A percentile compares a stretch with the other conserved stretches of the same genome.
Conservation (phyloP, 2,888 invertebrate genomes). For the Allolobophora icterica region DNA sequence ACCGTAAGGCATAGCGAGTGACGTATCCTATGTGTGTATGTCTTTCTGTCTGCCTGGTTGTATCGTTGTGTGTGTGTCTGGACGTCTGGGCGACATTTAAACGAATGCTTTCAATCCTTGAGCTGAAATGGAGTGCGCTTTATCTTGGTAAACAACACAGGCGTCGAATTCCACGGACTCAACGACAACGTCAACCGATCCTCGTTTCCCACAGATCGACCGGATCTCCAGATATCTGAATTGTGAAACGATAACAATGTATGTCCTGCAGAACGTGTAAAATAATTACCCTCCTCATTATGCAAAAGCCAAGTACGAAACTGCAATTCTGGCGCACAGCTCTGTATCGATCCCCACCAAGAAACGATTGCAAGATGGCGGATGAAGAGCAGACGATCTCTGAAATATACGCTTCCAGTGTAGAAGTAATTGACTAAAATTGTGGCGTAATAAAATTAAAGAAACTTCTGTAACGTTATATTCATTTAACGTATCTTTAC, state of each 20-base stretch:
- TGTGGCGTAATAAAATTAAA: neutral
- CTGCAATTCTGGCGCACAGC: neutral
- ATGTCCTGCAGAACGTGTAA: neutral
- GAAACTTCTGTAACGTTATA: neutral
- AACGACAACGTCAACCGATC: constrained; percentile 14
- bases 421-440: neutral
- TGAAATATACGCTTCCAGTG: neutral
- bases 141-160: neutral
- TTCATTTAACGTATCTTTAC: neutral
- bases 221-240: neutral
- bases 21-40: neutral
- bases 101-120: neutral
- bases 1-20: too few relatives aligned
- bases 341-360: neutral
- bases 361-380: neutral
- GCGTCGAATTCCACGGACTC: constrained; percentile 9
- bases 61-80: neutral
- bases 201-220: neutral
- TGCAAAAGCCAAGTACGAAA: neutral
- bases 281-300: neutral
- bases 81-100: neutral
- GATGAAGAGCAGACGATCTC: neutral
- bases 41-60: neutral
- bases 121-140: neutral
- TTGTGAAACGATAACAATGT: neutral